Evolutionary conservation across 2,113 vertebrate genomes (phyloP), one percentile per base, ranked within the genome.

Genomic region (Rhinopithecus roxellana): DNA sequence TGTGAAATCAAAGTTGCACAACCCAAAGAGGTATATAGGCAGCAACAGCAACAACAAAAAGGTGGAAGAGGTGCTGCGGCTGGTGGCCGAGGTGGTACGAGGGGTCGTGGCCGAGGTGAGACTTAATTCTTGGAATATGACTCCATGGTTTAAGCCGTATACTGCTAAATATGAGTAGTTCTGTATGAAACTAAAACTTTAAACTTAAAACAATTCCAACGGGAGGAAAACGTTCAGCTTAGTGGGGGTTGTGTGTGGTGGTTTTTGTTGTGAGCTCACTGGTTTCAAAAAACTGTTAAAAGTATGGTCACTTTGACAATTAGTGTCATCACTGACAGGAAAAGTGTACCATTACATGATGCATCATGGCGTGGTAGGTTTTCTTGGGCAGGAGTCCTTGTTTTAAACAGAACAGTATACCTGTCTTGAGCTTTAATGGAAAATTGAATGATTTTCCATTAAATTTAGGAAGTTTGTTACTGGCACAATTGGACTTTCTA

Each of bases 1-100:
- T 99, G 99, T 98, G 99, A 99, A 98, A 99, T 99, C 90, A 99
- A 99, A 98, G 99, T 99, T 97, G 99, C 99, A 90, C 99, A 99
- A 93, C 99, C 99, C 85, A 99, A 99, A 98, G 99, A 99, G 92
- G 99, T 99, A 1, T 99, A 99, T 98, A 99, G 99, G 93, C 99
- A 99, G 82, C 99, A 99, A 77, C 99, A 99, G 94, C 98, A 98
- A 75, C 99, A 99, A 75, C 98, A 99, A 40, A 99, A 99, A 97
- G 99, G 99, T 96, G 98, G 99, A 55, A 98, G 99, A 97, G 99
- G 98, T 59, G 99, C 98, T 81, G 48, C 99, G 0, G 94, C 98
- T 97, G 98, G 98, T 64, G 99, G 99, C 45, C 97, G 99, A 97
- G 98, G 99, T 94, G 98, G 99, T 1, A 98, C 99, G 93, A 98